phyloP scores from a whole-genome alignment of 2,888 invertebrate species.

The Eupithecia subfuscata region DNA sequence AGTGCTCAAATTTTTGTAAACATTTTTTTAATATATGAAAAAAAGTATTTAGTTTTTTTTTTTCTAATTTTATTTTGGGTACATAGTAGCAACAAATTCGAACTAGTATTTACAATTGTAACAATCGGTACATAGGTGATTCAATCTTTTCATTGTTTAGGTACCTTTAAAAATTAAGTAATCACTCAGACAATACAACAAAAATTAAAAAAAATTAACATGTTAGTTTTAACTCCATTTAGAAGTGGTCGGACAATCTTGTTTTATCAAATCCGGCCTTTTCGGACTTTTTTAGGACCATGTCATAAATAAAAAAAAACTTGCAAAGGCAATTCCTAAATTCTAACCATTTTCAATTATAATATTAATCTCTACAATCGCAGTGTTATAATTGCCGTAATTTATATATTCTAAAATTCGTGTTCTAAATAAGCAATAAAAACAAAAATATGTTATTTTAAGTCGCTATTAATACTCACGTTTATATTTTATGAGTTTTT shows the following conservation, averaged over 20 bases:
- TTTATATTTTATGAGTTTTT: constrained; percentile 50
- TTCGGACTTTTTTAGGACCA: too few relatives aligned
- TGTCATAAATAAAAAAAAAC: neutral
- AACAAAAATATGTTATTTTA: constrained; percentile 39
- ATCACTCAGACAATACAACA: too few relatives aligned
- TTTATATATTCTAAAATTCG: constrained; percentile 32
- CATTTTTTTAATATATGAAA: neutral
- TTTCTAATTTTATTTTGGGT: neutral
- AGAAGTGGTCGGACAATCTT: neutral
- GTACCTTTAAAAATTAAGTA: too few relatives aligned
- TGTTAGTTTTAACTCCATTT: too few relatives aligned
- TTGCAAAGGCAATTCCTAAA: neutral
- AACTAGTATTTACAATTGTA: too few relatives aligned
- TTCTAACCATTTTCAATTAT: constrained; percentile 4
- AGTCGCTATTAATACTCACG: constrained; percentile 48
- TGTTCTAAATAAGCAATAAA: constrained; percentile 28
- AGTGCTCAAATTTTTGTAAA: neutral
- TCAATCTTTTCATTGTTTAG: too few relatives aligned
- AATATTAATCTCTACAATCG: neutral
- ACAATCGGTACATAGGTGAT: too few relatives aligned
- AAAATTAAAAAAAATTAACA: too few relatives aligned
- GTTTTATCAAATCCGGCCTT: neutral
- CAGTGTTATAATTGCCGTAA: constrained; percentile 33
- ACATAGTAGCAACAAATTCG: too few relatives aligned
- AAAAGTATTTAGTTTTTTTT: neutral